Evolutionary conservation across 1,140 invertebrate genomes (phyloP), one percentile per base, ranked within the genome.

Genomic region (Drusus annulatus): DNA sequence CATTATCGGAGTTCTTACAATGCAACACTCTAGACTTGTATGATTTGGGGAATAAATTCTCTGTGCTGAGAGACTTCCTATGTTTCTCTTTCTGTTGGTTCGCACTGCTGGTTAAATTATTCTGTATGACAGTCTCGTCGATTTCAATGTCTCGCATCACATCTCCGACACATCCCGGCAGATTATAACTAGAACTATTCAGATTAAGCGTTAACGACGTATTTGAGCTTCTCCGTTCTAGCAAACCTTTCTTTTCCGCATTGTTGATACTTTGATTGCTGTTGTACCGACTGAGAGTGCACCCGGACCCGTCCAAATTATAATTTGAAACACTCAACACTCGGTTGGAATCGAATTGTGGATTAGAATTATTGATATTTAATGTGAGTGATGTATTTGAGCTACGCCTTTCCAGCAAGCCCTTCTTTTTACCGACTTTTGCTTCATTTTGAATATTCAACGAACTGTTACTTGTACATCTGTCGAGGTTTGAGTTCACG

Each of bases 41-140:
- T 3, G 89, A 89, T 80, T 88, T 89, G 0, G 89, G 87, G 76
- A 89, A 87, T 62, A 90, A 85, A 85, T 92, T 92, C 84, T 92
- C 91, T 8, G 91, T 92, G 50, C 91, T 92, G 15, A 92, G 84
- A 0, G 91, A 91, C 85, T 91, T 92, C 74, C 89, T 85, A 62
- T 90, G 89, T 68, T 87, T 89, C 73, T 89, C 89, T 60, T 85
- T 84, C 62, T 89, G 87, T 1, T 87, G 88, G 4, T 50, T 17
- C 1, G 50, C 68, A 19, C 52, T 51, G n/a, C 31, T 75, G 0
- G 69, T 50, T n/a, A 83, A 54, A 54, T 81, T 81, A 1, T 54
- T 74, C 63, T 81, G 82, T 60, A 81, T 65, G 50, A 78, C 77
- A 0, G 82, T 65, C 73, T 89, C 89, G 62, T 90, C 89, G 1